Evolutionary conservation across 1,140 invertebrate species (phyloP).

Genomic region (Contarinia nasturtii): DNA sequence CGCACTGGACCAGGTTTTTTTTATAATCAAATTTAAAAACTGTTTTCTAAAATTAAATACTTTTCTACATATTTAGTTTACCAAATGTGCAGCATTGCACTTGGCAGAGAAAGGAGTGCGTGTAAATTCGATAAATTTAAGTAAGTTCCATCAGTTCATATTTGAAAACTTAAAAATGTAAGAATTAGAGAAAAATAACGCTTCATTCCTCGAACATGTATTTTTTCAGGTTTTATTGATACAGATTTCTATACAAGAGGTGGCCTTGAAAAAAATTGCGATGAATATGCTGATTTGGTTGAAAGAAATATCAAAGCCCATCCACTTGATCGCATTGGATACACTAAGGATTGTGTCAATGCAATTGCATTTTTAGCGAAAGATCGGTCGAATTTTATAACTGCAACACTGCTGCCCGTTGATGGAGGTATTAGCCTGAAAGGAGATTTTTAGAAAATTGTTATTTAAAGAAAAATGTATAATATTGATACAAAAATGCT

Average conservation of each 20-base stretch:
- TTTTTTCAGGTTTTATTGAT: conserved; percentile 16
- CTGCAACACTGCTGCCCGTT: conserved; percentile 51
- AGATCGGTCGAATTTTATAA: conserved; percentile 45
- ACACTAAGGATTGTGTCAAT: conserved; percentile 51
- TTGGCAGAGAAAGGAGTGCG: conserved; percentile 27
- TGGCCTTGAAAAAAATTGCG: conserved; percentile 27
- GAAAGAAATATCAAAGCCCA: conserved; percentile 53
- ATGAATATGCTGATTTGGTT: conserved; percentile 47
- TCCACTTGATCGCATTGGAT: conserved; percentile 51
- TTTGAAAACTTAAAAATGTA: too few relatives aligned
- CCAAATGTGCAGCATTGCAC: conserved; percentile 60
- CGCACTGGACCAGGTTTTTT: conserved; percentile 80
- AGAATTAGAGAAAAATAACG: too few relatives aligned
- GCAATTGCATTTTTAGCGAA: conserved; percentile 62
- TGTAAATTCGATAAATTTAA: conserved; percentile 50
- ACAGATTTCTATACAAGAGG: too few relatives aligned
- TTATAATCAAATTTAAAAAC: too few relatives aligned
- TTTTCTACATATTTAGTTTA: too few relatives aligned
- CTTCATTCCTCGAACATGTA: too few relatives aligned
- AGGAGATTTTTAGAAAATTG: too few relatives aligned
- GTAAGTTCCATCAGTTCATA: too few relatives aligned
- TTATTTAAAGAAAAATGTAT: too few relatives aligned
- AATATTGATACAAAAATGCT: too few relatives aligned
- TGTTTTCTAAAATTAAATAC: too few relatives aligned
- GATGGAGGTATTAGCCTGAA: conserved; percentile 32